phyloP scores from a whole-genome alignment of 2,797 vertebrate species.

The Australoheros facetus region DNA sequence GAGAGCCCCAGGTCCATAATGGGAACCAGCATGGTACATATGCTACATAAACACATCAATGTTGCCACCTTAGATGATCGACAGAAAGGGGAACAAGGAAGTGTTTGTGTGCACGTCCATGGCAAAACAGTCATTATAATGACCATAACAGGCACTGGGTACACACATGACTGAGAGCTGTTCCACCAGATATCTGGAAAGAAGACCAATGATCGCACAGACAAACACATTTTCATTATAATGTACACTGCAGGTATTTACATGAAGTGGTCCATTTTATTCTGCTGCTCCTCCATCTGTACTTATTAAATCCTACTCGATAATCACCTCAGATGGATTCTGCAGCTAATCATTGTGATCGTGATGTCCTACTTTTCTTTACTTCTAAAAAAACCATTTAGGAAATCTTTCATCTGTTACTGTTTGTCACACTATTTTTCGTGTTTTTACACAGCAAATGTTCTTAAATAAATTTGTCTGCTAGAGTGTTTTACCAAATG shows the following conservation, averaged over 20 bases:
- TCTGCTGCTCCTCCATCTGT: not conserved
- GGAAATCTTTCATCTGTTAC: not conserved
- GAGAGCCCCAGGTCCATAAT: slow-evolving; percentile 61
- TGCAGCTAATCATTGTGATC: not conserved
- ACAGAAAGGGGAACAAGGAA: slow-evolving; percentile 27
- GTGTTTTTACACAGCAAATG: not conserved
- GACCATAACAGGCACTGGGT: slow-evolving; percentile 16
- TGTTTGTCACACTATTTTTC: not conserved
- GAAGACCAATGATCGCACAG: not conserved
- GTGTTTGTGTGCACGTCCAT: slow-evolving; percentile 13
- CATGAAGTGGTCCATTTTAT: slow-evolving; percentile 4
- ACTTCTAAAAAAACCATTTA: not conserved
- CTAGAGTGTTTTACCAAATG: not conserved
- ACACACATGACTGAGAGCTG: slow-evolving; percentile 17
- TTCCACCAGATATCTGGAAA: slow-evolving; percentile 10
- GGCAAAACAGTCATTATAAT: slow-evolving; percentile 41
- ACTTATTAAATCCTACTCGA: not conserved
- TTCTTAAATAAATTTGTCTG: not conserved
- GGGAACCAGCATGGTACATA: slow-evolving; percentile 68
- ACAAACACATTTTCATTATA: not conserved
- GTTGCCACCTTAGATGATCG: slow-evolving; percentile 33
- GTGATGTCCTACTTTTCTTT: not conserved
- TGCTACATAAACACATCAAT: slow-evolving; percentile 67
- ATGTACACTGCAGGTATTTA: not conserved
- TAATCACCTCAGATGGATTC: slow-evolving; percentile 3